Evolutionary conservation across 2,113 vertebrate species (phyloP).

Genomic region (Uria lomvia): DNA sequence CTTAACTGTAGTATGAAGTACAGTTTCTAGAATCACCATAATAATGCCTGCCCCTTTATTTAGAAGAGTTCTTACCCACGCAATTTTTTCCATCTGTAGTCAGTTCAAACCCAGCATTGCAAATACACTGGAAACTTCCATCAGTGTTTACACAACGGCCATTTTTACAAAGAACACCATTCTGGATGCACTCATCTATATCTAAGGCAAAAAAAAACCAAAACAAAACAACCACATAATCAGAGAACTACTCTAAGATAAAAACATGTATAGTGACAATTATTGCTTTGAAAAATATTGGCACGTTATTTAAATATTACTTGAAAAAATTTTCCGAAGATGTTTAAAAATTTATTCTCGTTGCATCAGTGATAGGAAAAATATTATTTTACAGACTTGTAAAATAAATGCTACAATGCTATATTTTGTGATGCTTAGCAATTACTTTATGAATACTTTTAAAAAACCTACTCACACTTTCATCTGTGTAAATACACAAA

Average conservation of each 20-base stretch:
- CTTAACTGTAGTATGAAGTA: background rate
- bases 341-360: background rate
- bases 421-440: background rate
- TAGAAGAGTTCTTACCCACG: conserved; percentile 66
- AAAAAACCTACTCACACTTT: background rate
- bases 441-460: background rate
- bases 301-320: background rate
- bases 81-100: conserved; percentile 75
- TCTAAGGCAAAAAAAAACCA: conserved; percentile 36
- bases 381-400: background rate
- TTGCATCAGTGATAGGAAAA: background rate
- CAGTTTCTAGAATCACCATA: background rate
- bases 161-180: conserved; percentile 77
- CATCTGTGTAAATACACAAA: background rate
- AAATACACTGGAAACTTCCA: conserved; percentile 81
- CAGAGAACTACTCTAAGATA: background rate
- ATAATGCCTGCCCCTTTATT: background rate
- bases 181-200: conserved; percentile 78
- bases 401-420: background rate
- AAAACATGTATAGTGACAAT: background rate
- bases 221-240: background rate
- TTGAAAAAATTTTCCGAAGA: background rate
- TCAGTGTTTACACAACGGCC: conserved; percentile 80
- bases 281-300: background rate
- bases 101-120: conserved; percentile 78